Evolutionary conservation across 2,797 vertebrate species (phyloP).

Genomic region (Mormyrus hasselquistii): DNA sequence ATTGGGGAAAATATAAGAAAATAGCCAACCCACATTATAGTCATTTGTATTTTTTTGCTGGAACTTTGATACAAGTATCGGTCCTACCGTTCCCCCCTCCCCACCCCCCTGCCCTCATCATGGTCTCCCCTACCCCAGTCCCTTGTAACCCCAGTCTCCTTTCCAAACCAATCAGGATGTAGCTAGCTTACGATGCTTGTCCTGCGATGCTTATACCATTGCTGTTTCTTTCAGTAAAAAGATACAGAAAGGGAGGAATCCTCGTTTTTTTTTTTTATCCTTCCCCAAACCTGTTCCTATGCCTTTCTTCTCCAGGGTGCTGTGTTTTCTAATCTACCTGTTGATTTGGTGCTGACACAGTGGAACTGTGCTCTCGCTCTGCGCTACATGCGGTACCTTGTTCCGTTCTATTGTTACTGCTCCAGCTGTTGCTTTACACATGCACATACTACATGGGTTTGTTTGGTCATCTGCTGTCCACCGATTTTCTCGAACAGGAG

Average conservation of each 20-base stretch:
- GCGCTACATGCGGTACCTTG: neutral
- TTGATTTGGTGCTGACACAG: slow-evolving; percentile 10
- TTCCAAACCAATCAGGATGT: neutral
- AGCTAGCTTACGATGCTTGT: neutral
- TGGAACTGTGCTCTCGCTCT: neutral
- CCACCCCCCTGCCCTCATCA: neutral
- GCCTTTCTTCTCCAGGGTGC: slow-evolving; percentile 7
- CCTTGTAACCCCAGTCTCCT: neutral
- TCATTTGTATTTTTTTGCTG: slow-evolving; percentile 12
- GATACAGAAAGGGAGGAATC: neutral
- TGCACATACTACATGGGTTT: neutral
- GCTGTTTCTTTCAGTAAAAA: neutral
- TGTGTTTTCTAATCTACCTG: slow-evolving; percentile 13
- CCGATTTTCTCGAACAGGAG: neutral
- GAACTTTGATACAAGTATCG: slow-evolving; percentile 15
- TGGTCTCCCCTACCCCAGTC: neutral
- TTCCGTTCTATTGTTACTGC: neutral
- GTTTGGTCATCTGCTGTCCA: neutral
- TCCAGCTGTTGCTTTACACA: neutral
- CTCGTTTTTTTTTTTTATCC: neutral
- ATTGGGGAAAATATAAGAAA: neutral
- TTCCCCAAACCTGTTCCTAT: neutral
- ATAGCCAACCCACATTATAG: slow-evolving; percentile 2
- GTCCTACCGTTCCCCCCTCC: neutral
- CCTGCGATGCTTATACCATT: slow-evolving; percentile 7